A percentile compares a stretch with the other conserved stretches of the same genome.
Evolutionary conservation across 2,113 vertebrate species (phyloP).

Genomic region (Mus pahari): DNA sequence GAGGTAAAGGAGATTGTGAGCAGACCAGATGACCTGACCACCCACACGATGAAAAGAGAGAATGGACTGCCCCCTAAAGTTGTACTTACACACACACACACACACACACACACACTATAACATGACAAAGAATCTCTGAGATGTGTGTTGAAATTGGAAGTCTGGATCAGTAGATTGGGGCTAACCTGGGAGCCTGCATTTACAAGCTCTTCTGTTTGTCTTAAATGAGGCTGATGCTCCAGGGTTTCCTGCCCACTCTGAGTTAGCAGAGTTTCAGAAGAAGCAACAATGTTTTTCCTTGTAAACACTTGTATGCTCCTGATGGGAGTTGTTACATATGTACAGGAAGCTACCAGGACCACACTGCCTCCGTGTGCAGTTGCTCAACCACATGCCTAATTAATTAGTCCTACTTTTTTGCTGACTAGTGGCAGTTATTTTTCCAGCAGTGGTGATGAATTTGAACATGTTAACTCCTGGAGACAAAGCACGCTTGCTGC

Average conservation of each 20-base stretch:
- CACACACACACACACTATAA: neutral
- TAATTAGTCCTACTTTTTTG: neutral
- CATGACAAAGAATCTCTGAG: neutral
- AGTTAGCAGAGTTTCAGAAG: neutral
- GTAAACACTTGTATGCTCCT: neutral
- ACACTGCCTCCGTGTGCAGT: neutral
- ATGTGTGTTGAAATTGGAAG: constrained; percentile 3
- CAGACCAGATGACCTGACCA: neutral
- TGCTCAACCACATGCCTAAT: neutral
- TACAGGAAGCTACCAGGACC: neutral
- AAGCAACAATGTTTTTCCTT: neutral
- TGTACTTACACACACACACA: neutral
- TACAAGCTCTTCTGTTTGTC: neutral
- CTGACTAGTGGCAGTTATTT: neutral
- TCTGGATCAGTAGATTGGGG: neutral
- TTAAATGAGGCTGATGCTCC: neutral
- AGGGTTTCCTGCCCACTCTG: neutral
- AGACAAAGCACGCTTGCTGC: neutral
- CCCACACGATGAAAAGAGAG: neutral
- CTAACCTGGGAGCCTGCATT: neutral
- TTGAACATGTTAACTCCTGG: neutral
- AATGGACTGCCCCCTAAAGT: neutral
- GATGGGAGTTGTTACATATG: neutral
- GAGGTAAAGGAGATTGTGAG: neutral
- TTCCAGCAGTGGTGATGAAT: neutral